Evolutionary conservation across 2,888 invertebrate genomes (phyloP).

Genomic region (Aporophyla nigra): DNA sequence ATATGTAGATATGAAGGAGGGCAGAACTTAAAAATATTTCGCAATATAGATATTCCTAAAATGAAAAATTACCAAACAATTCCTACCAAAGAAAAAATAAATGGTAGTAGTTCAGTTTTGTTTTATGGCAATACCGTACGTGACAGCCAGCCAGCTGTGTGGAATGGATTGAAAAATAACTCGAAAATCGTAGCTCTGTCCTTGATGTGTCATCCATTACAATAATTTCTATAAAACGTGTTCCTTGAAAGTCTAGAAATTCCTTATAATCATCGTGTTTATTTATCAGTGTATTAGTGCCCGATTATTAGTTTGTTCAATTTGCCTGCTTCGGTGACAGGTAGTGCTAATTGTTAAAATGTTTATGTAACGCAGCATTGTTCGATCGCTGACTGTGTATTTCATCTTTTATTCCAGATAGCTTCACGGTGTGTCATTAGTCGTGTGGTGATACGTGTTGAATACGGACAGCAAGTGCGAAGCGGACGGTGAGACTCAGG

Average conservation of each 20-base stretch:
- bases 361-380: constrained; percentile 90
- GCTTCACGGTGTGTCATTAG: constrained; percentile 77
- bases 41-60: no score
- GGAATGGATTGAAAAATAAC: constrained; percentile 87
- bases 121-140: constrained; percentile 81
- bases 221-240: constrained; percentile 83
- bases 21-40: no score
- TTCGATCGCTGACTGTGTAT: constrained; percentile 83
- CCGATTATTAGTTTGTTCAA: constrained; percentile 47
- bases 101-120: constrained; percentile 68
- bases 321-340: constrained; percentile 76
- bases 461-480: constrained; percentile 72
- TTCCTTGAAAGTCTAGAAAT: constrained; percentile 70
- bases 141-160: constrained; percentile 89
- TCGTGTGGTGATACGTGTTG: constrained; percentile 70
- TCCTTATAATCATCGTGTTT: constrained; percentile 63
- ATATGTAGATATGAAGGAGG: no score
- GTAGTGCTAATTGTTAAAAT: constrained; percentile 84
- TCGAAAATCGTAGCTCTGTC: constrained; percentile 84
- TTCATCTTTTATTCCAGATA: constrained; percentile 89
- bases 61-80: background rate
- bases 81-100: constrained; percentile 35
- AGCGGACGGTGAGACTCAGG: constrained; percentile 67
- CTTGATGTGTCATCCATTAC: constrained; percentile 90
- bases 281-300: constrained; percentile 54